Conservation (phyloP, 2,797 vertebrate species). For the Poeciliopsis presidionis region DNA sequence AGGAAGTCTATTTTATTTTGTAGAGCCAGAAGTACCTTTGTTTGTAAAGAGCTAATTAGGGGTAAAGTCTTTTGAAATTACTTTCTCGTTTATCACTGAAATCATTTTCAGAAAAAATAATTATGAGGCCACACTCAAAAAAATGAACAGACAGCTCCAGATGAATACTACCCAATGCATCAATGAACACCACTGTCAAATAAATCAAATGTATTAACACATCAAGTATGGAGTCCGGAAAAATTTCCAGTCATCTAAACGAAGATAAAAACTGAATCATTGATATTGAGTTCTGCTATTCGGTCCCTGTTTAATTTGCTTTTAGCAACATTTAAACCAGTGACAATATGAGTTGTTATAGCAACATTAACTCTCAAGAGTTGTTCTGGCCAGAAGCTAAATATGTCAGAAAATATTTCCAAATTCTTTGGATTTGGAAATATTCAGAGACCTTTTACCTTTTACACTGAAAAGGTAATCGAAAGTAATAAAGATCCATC, state of each 20-base stretch:
- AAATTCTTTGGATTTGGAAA: neutral
- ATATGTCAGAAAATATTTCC: neutral
- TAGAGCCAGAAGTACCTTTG: neutral
- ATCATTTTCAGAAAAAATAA: neutral
- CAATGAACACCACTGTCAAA: neutral
- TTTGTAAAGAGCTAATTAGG: neutral
- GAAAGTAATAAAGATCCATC: neutral
- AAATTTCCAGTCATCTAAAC: neutral
- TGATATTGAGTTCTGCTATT: neutral
- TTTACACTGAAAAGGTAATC: neutral
- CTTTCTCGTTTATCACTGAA: neutral
- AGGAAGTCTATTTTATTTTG: neutral
- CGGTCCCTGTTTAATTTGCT: neutral
- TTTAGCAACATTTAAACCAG: neutral
- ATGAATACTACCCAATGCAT: neutral
- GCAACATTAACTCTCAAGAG: neutral
- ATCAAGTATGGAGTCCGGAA: neutral
- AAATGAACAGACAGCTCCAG: neutral
- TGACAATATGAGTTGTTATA: neutral
- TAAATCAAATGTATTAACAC: neutral
- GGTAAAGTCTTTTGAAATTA: neutral
- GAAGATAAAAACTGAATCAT: neutral
- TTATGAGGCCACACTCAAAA: neutral
- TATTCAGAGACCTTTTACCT: too few relatives aligned
- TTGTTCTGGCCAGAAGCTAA: neutral